phyloP scores from a whole-genome alignment of 2,113 vertebrate species.

The Falco punctatus region DNA sequence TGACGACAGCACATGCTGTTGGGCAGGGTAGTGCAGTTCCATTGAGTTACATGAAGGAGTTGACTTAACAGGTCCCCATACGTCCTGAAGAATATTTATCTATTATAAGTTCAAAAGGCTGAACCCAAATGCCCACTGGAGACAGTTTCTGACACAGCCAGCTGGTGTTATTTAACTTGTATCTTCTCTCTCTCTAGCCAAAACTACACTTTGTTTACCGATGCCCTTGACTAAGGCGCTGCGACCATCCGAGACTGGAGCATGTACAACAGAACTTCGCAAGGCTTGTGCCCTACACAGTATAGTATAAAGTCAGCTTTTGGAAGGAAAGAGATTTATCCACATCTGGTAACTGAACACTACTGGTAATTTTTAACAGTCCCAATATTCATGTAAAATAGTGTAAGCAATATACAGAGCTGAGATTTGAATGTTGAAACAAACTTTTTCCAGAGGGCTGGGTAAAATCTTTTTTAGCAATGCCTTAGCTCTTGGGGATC shows the following conservation, averaged over 20 bases:
- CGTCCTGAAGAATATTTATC: background rate
- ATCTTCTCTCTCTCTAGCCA: background rate
- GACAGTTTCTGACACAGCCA: background rate
- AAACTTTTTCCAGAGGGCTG: background rate
- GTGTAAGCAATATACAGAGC: background rate
- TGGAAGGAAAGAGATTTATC: background rate
- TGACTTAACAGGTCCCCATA: background rate
- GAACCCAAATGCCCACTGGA: background rate
- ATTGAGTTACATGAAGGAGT: background rate
- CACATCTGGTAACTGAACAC: background rate
- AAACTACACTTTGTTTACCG: background rate
- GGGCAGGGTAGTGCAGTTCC: background rate
- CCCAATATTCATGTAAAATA: background rate
- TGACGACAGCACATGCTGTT: background rate
- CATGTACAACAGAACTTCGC: rapidly evolving
- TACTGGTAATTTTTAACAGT: background rate
- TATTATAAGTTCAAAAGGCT: background rate
- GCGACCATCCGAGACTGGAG: rapidly evolving
- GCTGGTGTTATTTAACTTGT: background rate
- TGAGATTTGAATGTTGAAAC: background rate
- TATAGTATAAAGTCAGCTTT: background rate
- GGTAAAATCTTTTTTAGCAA: background rate
- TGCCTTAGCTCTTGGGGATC: background rate
- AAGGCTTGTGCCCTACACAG: rapidly evolving
- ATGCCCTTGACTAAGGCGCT: background rate